A percentile compares a stretch with the other conserved stretches of the same genome.
phyloP scores from a whole-genome alignment of 2,888 invertebrate species.

The Rhamphomyia laevipes region DNA sequence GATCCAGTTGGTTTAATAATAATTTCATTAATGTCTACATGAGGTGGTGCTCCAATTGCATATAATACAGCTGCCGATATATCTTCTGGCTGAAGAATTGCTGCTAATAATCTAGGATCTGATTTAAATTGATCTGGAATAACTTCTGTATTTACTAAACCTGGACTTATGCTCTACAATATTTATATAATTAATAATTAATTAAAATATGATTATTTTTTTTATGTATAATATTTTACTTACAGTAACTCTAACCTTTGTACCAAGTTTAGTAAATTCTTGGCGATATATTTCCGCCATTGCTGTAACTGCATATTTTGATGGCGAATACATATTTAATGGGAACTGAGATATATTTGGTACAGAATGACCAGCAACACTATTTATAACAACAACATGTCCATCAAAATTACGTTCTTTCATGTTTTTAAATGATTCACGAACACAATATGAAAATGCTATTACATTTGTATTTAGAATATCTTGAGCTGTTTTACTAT shows the following conservation, averaged over 20 bases:
- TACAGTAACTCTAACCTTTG: slow-evolving; percentile 34
- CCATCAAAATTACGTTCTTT: slow-evolving; percentile 36
- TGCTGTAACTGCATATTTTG: slow-evolving; percentile 32
- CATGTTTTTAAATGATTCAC: slow-evolving; percentile 42
- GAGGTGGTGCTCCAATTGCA: slow-evolving; percentile 3
- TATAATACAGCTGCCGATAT: slow-evolving; percentile 1
- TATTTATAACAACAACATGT: slow-evolving; percentile 40
- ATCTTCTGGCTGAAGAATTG: slow-evolving; percentile 1
- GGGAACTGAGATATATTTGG: slow-evolving; percentile 16
- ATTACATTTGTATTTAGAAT: slow-evolving; percentile 40
- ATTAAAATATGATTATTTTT: background rate
- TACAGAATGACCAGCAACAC: slow-evolving; percentile 27
- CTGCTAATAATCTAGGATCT: background rate
- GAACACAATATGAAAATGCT: slow-evolving; percentile 38
- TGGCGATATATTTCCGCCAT: slow-evolving; percentile 30
- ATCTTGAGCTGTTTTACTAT: slow-evolving; percentile 20
- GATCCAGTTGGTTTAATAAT: background rate
- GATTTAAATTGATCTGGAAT: background rate
- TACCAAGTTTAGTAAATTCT: slow-evolving; percentile 27
- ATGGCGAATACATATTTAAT: slow-evolving; percentile 29
- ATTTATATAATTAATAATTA: too few species aligned
- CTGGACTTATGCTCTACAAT: slow-evolving; percentile 17
- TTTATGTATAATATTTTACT: slow-evolving; percentile 46
- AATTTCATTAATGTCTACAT: slow-evolving; percentile 2
- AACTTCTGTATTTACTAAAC: slow-evolving; percentile 1